Evolutionary conservation across 1,140 invertebrate genomes (phyloP), one percentile per base, ranked within the genome.

Genomic region (Drosophila teissieri): DNA sequence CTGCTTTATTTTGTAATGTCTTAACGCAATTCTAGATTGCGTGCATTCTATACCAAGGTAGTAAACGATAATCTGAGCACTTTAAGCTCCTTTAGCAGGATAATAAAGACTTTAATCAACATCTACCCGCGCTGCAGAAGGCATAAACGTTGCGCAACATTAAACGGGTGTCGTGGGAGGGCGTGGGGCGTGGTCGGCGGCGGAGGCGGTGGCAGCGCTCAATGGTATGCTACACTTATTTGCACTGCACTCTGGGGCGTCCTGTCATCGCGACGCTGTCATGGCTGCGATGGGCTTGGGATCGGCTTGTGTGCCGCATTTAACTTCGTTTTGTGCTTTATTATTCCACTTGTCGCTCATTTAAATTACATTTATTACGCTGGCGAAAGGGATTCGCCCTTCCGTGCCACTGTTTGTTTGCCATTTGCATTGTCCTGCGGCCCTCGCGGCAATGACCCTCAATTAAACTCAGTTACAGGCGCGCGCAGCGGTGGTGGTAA

Each of bases 261-360:
- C 51, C 37, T 80, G 64, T 78, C 68, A 70, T 51, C 65, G 54
- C 68, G 27, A 46, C n/a, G 61, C 40, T 74, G 72, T 53, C 73
- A 57, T 75, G 52, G 60, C 70, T 24, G 52, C 40, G 60, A 64
- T 65, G 52, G 36, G 62, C 48, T 52, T 54, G 67, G 81, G 73
- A 64, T 65, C 46, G 36, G 62, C 48, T 48, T 57, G 67, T 86
- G 73, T 74, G 56, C 61, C 83, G 62, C 62, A 82, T 82, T 86
- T 86, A 82, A 70, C 74, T 76, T 88, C 68, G 62, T 73, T 83
- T 79, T 62, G 55, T 76, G 67, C 68, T 88, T 80, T 88, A 85
- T 86, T 86, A 79, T 88, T 82, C 75, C 61, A 78, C 70, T 79
- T 88, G 79, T 78, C 83, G 83, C 78, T 88, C 78, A 79, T 82